These are phyloP conservation scores for Notocelia uddmanniana DNA, from an alignment of 2,888 invertebrate species.

Conservation along the genomic window DNA sequence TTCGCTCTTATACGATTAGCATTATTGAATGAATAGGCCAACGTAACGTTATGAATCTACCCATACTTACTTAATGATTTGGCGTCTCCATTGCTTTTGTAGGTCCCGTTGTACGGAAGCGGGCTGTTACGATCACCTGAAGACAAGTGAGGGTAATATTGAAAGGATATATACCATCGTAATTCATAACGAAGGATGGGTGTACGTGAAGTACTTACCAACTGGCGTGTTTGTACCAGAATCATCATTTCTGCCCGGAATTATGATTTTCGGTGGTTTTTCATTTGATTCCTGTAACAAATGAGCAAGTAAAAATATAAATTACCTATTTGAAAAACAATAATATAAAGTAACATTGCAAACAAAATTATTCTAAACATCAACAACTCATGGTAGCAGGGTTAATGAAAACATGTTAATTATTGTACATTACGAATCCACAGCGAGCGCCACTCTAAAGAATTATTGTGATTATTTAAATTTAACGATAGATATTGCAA, in stretches of 20 bases:
- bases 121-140: constrained; percentile 67
- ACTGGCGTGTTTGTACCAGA: constrained; percentile 65
- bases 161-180: constrained; percentile 18
- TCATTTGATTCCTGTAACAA: constrained; percentile 68
- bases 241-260: constrained; percentile 62
- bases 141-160: constrained; percentile 36
- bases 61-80: constrained; percentile 75
- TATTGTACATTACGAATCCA: no score
- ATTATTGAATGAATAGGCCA: no score
- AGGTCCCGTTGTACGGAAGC: constrained; percentile 65
- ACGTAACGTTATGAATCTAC: no score
- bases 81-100: constrained; percentile 68
- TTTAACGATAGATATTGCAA: no score
- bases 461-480: no score
- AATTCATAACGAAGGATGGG: constrained; percentile 4
- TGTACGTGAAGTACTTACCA: constrained; percentile 57
- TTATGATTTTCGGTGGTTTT: constrained; percentile 56
- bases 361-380: no score
- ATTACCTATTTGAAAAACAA: no score
- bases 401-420: no score
- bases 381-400: no score
- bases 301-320: constrained; percentile 35
- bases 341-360: no score
- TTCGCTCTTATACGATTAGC: no score
- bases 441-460: no score